These are phyloP conservation scores for Minunthozetes semirufus DNA, from an alignment of 2,888 invertebrate species.

Conservation along the genomic window DNA sequence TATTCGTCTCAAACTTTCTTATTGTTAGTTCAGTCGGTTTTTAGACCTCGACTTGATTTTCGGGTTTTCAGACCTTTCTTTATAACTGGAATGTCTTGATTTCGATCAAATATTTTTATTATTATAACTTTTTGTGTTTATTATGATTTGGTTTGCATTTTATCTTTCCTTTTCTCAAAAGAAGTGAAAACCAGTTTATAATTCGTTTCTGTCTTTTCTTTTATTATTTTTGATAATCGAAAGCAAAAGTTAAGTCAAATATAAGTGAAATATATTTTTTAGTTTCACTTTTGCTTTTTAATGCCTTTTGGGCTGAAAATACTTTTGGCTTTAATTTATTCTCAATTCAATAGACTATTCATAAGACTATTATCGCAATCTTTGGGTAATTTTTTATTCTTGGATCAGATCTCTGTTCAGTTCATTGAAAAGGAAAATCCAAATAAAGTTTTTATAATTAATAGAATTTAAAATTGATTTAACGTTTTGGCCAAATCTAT, in stretches of 20 bases:
- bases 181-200: conserved; percentile 4
- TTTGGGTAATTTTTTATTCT: background rate
- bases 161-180: background rate
- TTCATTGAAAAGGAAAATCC: background rate
- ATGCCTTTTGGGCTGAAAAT: conserved; percentile 5
- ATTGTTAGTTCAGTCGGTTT: background rate
- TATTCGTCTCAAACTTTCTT: background rate
- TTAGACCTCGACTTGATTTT: conserved; percentile 1
- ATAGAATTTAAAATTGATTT: background rate
- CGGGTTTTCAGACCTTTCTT: background rate
- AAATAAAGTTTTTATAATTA: background rate
- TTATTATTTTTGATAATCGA: background rate
- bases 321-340: background rate
- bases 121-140: background rate
- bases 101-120: background rate
- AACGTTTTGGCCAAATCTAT: background rate
- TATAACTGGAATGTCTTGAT: background rate
- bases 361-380: background rate
- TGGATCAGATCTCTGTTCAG: background rate
- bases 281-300: background rate
- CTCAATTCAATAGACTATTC: background rate
- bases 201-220: background rate
- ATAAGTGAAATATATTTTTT: conserved; percentile 6
- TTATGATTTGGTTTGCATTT: background rate
- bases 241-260: no score